Evolutionary conservation across 2,888 invertebrate species (phyloP).

Genomic region (Philereme vetulata): DNA sequence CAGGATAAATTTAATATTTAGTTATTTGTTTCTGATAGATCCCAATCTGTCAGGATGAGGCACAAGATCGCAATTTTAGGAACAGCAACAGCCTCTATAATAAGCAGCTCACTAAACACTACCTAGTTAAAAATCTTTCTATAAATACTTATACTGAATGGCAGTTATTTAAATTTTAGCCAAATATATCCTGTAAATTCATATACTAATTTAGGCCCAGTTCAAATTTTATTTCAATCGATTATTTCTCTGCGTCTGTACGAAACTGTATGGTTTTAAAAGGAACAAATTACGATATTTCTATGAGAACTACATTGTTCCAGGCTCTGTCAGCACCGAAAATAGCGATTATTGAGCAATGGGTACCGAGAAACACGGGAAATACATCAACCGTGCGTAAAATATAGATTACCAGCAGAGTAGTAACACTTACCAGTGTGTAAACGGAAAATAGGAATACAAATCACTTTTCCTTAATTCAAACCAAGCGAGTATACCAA

Average conservation of each 20-base stretch:
- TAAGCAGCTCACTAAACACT: too few species aligned
- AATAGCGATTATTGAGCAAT: conserved; percentile 67
- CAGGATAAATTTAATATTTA: too few species aligned
- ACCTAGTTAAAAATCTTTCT: too few species aligned
- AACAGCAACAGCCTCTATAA: too few species aligned
- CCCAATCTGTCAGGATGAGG: too few species aligned
- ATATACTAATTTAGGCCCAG: too few species aligned
- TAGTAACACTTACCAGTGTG: neutral
- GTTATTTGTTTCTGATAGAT: too few species aligned
- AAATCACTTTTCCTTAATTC: neutral
- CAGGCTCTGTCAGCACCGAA: conserved; percentile 65
- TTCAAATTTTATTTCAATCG: too few species aligned
- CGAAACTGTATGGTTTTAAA: neutral
- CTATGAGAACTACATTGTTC: conserved; percentile 1
- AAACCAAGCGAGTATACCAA: neutral
- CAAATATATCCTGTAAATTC: too few species aligned
- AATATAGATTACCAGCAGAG: neutral
- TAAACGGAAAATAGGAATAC: neutral
- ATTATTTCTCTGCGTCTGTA: neutral
- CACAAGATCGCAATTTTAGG: too few species aligned
- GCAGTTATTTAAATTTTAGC: too few species aligned
- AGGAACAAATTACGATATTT: conserved; percentile 2
- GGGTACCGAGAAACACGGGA: neutral
- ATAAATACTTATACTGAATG: too few species aligned
- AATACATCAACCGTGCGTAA: neutral